A percentile compares a stretch with the other conserved stretches of the same genome.
phyloP scores from a whole-genome alignment of 2,797 vertebrate genomes.

The Chiloscyllium punctatum region DNA sequence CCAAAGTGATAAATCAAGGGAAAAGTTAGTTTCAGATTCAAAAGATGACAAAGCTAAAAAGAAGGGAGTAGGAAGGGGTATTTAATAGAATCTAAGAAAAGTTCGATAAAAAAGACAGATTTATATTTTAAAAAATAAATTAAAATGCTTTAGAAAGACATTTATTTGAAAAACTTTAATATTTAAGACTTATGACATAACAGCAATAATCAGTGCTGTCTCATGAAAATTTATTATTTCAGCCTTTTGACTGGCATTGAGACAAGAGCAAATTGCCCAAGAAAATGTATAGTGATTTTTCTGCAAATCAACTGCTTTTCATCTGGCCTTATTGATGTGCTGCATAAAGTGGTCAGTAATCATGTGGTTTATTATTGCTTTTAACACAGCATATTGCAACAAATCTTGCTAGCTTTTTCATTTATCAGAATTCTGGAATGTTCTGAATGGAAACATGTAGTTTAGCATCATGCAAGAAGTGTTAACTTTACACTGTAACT shows the following conservation, averaged over 20 bases:
- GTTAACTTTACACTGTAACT: background rate
- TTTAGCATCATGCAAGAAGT: background rate
- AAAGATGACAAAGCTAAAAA: background rate
- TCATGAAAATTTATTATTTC: background rate
- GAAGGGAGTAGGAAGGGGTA: background rate
- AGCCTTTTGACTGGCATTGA: background rate
- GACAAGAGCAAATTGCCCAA: background rate
- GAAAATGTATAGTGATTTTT: background rate
- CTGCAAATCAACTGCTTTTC: background rate
- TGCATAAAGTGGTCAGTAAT: background rate
- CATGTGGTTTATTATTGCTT: background rate
- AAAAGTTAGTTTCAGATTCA: background rate
- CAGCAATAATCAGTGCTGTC: background rate
- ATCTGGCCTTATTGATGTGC: background rate
- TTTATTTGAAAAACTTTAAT: background rate
- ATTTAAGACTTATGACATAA: background rate
- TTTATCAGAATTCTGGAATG: constrained; percentile 2
- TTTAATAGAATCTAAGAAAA: background rate
- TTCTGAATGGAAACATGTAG: background rate
- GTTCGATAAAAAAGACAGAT: background rate
- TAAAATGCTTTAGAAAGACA: background rate
- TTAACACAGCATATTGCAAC: constrained; percentile 2
- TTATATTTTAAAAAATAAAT: background rate
- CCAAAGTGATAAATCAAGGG: background rate
- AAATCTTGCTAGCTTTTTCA: background rate